These are phyloP conservation scores for Cataglyphis altisquamis DNA, from an alignment of 2,888 invertebrate genomes.

Conservation along the genomic window DNA sequence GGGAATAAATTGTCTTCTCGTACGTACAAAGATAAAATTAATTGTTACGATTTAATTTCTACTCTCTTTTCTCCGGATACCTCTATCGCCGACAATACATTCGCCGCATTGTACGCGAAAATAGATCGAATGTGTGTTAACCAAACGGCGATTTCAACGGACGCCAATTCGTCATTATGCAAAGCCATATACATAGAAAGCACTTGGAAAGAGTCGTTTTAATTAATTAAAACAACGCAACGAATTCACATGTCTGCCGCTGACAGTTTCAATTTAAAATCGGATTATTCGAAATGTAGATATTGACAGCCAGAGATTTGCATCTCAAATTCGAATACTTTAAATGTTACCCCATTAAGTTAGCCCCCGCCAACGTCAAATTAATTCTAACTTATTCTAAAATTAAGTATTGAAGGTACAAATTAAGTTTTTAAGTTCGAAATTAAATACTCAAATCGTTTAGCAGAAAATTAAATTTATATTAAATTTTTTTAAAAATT, in stretches of 20 bases:
- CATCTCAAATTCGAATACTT: slow-evolving; percentile 53
- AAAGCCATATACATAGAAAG: slow-evolving; percentile 44
- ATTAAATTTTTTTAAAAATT: no score
- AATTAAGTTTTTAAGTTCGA: no score
- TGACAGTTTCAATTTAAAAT: slow-evolving; percentile 56
- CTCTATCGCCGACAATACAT: slow-evolving; percentile 23
- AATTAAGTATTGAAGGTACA: no score
- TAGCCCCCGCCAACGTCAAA: no score
- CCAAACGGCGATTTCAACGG: slow-evolving; percentile 47
- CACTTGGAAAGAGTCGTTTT: slow-evolving; percentile 52
- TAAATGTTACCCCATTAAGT: no score
- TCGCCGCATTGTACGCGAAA: slow-evolving; percentile 6
- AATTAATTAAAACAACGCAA: slow-evolving; percentile 56
- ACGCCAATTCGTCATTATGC: slow-evolving; percentile 55
- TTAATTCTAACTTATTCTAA: no score
- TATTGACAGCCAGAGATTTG: slow-evolving; percentile 56
- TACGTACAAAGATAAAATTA: slow-evolving; percentile 36
- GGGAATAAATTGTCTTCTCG: slow-evolving; percentile 40
- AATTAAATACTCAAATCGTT: no score
- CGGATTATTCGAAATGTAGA: slow-evolving; percentile 55
- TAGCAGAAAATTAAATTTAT: no score
- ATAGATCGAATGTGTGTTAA: slow-evolving; percentile 47
- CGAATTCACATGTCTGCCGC: slow-evolving; percentile 48
- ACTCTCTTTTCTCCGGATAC: not conserved
- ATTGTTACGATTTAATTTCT: slow-evolving; percentile 51